These are phyloP conservation scores for Trissolcus japonicus DNA, from an alignment of 2,888 invertebrate genomes.

Conservation along the genomic window DNA sequence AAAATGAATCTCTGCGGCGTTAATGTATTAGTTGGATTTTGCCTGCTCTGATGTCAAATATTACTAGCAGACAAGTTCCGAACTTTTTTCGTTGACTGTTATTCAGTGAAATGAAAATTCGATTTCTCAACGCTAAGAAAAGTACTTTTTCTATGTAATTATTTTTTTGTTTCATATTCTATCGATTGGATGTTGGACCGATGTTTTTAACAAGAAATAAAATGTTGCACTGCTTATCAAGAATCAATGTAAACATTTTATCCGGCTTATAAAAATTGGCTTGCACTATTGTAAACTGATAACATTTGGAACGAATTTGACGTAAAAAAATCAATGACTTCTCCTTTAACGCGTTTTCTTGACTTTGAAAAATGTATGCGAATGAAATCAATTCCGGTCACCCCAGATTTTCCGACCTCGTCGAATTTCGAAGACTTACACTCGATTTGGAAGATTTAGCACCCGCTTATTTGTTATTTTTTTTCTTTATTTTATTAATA, in stretches of 20 bases:
- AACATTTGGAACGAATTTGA: constrained; percentile 17
- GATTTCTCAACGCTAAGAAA: too few species aligned
- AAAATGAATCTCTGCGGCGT: constrained; percentile 44
- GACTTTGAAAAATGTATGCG: constrained; percentile 49
- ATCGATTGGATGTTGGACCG: too few species aligned
- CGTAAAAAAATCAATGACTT: constrained; percentile 39
- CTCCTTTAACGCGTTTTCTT: constrained; percentile 28
- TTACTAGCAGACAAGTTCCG: too few species aligned
- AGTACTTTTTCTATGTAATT: too few species aligned
- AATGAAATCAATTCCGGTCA: constrained; percentile 45
- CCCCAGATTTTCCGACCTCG: constrained; percentile 33
- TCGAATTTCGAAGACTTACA: constrained; percentile 36
- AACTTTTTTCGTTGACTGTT: too few species aligned
- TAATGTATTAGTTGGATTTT: constrained; percentile 22
- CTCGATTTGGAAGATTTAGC: constrained; percentile 26
- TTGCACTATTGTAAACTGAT: constrained; percentile 9
- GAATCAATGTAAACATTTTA: too few species aligned
- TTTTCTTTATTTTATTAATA: background rate
- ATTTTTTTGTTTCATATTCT: too few species aligned
- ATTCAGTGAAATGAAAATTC: too few species aligned
- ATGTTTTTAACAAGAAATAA: too few species aligned
- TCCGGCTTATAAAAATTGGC: background rate
- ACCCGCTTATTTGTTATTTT: constrained; percentile 12
- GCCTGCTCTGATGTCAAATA: too few species aligned
- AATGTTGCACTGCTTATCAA: too few species aligned